Conservation (phyloP, 23 tunicate species). For the Trididemnum nubilum region DNA sequence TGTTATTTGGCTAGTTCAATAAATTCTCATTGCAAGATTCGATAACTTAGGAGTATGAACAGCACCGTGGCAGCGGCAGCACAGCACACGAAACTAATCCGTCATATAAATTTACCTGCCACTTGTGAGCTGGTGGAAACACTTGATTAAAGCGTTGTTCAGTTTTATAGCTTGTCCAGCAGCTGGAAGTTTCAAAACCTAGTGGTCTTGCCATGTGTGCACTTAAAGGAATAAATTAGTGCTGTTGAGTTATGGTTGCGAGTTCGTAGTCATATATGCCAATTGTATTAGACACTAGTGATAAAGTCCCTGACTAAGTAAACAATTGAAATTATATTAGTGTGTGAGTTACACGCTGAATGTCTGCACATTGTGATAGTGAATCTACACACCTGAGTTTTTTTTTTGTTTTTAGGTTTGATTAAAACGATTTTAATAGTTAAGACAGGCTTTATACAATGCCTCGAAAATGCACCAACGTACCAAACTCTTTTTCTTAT, state of each 20-base stretch:
- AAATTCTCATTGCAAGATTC: too few relatives aligned
- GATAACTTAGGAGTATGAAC: too few relatives aligned
- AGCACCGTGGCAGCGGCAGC: too few relatives aligned
- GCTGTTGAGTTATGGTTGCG: background rate
- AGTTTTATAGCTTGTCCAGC: background rate
- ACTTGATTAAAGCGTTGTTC: background rate
- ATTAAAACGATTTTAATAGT: slow-evolving; percentile 22
- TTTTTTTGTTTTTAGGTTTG: slow-evolving; percentile 3
- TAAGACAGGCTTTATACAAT: slow-evolving; percentile 6
- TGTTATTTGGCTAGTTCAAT: too few relatives aligned
- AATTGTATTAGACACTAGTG: background rate
- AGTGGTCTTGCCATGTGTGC: slow-evolving; percentile 14
- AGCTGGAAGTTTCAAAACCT: slow-evolving; percentile 11
- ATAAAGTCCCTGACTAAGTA: background rate
- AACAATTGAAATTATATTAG: too few relatives aligned
- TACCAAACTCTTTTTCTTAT: slow-evolving; percentile 33
- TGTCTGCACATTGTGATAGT: background rate
- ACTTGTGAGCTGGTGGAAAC: background rate
- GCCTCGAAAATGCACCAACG: slow-evolving; percentile 26
- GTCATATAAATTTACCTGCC: background rate
- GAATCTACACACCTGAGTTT: slow-evolving; percentile 19
- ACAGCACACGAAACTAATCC: background rate
- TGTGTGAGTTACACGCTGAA: background rate
- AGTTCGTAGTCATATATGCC: background rate
- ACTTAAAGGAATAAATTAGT: background rate